phyloP scores from a whole-genome alignment of 2,888 invertebrate genomes.

The Heteropelma amictum region DNA sequence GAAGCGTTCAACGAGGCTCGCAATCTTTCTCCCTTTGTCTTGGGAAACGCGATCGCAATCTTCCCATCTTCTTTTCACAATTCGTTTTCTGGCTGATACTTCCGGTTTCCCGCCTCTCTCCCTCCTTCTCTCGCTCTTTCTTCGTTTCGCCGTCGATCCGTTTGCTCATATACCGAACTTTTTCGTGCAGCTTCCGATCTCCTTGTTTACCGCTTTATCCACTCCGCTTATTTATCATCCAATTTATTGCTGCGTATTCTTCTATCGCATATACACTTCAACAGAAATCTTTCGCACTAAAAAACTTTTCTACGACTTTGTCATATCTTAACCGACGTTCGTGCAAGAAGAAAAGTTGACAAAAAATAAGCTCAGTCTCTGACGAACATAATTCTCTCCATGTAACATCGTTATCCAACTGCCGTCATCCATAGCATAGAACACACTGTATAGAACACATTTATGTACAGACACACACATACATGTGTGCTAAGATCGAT shows the following conservation, averaged over 20 bases:
- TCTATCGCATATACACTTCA: constrained; percentile 25
- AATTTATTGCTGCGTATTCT: constrained; percentile 23
- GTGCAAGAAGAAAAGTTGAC: background rate
- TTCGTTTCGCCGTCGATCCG: constrained; percentile 1
- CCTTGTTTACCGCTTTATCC: constrained; percentile 54
- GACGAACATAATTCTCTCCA: constrained; percentile 29
- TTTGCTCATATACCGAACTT: constrained; percentile 49
- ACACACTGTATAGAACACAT: constrained; percentile 23
- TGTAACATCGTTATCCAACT: constrained; percentile 35
- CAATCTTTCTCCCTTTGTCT: constrained; percentile 24
- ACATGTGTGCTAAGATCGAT: constrained; percentile 26
- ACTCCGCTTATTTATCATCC: constrained; percentile 44
- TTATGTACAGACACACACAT: background rate
- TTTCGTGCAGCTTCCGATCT: constrained; percentile 46
- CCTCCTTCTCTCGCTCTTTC: constrained; percentile 1
- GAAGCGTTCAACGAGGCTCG: constrained; percentile 52
- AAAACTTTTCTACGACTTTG: constrained; percentile 43
- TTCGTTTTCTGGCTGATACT: constrained; percentile 6
- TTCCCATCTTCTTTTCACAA: constrained; percentile 35
- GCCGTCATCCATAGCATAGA: constrained; percentile 11
- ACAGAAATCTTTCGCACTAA: constrained; percentile 31
- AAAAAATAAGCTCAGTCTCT: constrained; percentile 9
- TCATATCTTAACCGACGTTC: constrained; percentile 23
- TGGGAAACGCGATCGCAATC: constrained; percentile 34
- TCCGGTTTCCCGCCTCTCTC: constrained; percentile 3